Evolutionary conservation across 2,113 vertebrate species (phyloP).

Genomic region (Serinus canaria): DNA sequence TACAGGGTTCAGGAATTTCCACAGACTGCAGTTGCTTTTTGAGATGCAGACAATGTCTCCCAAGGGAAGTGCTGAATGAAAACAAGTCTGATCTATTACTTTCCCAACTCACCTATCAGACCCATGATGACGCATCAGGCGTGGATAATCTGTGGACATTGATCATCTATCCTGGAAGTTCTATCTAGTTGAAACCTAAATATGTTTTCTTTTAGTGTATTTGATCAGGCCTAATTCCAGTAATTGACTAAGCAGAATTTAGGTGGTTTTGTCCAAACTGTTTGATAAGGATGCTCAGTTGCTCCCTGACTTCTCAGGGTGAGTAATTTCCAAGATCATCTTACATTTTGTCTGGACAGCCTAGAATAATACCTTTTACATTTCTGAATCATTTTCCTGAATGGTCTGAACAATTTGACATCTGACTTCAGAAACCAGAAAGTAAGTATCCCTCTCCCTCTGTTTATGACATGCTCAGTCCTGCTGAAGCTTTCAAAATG

Average conservation of each 20-base stretch:
- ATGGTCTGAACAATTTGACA: background rate
- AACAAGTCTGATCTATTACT: background rate
- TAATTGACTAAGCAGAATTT: background rate
- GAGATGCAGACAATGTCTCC: background rate
- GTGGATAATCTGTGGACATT: rapidly evolving
- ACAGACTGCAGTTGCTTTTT: background rate
- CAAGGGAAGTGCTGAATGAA: background rate
- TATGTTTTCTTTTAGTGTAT: background rate
- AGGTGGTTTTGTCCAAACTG: background rate
- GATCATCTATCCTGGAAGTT: background rate
- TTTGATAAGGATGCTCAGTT: background rate
- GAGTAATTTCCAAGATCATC: background rate
- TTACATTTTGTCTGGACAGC: background rate
- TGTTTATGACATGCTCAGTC: background rate
- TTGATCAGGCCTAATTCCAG: background rate
- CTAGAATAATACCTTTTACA: background rate
- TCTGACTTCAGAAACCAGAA: background rate
- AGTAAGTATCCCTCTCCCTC: background rate
- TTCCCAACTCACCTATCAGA: background rate
- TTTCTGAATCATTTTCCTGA: background rate
- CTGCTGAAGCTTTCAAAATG: background rate
- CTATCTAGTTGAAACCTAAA: background rate
- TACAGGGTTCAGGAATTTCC: background rate
- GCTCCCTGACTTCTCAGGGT: background rate
- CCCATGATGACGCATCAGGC: background rate